A percentile compares a stretch with the other conserved stretches of the same genome.
Evolutionary conservation across 2,888 invertebrate genomes (phyloP).

Genomic region (Dasypolia templi): DNA sequence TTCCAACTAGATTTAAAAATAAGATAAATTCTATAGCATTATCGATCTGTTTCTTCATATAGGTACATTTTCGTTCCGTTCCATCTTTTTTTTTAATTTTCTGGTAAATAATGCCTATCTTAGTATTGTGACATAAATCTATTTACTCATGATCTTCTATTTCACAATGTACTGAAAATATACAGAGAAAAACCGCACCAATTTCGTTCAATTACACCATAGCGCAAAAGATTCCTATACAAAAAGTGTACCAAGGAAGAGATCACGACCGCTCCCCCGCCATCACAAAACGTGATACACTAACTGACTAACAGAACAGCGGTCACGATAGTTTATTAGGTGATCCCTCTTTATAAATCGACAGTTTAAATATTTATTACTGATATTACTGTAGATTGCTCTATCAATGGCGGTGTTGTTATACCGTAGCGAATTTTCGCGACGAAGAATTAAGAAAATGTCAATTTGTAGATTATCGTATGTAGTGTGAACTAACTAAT

Average conservation of each 20-base stretch:
- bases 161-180: not conserved
- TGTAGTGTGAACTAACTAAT: not conserved
- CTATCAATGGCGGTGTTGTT: constrained; percentile 52
- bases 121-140: not conserved
- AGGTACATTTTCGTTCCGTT: too few species aligned
- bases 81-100: not conserved
- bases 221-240: constrained; percentile 41
- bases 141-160: not conserved
- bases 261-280: constrained; percentile 71
- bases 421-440: constrained; percentile 25
- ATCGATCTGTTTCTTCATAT: too few species aligned
- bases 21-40: not conserved
- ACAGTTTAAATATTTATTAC: constrained; percentile 80
- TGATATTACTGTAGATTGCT: constrained; percentile 72
- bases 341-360: constrained; percentile 78
- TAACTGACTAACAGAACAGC: constrained; percentile 73
- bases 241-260: constrained; percentile 64
- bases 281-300: constrained; percentile 65
- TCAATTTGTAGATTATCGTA: not conserved
- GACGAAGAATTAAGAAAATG: too few species aligned
- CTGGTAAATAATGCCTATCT: not conserved
- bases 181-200: not conserved
- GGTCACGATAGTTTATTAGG: constrained; percentile 87
- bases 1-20: not conserved
- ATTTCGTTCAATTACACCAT: constrained; percentile 2